These are phyloP conservation scores for Sarcophaga subvicina DNA, from an alignment of 2,888 invertebrate species.

Conservation along the genomic window DNA sequence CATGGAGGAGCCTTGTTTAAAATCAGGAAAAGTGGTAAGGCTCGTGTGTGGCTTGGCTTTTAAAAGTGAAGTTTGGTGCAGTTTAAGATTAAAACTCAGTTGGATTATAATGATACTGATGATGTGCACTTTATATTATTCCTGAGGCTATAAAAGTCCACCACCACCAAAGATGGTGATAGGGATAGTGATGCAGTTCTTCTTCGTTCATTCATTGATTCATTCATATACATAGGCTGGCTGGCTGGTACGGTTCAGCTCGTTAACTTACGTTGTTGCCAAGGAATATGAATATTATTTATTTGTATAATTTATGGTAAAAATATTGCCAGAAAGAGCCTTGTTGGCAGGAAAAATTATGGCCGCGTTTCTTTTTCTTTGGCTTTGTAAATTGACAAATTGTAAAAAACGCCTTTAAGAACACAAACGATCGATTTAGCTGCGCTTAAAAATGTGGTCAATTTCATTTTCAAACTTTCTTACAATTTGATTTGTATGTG, in stretches of 20 bases:
- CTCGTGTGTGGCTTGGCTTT: constrained; percentile 74
- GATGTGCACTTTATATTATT: constrained; percentile 39
- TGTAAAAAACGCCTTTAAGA: constrained; percentile 74
- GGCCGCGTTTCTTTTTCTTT: not conserved
- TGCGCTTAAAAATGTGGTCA: constrained; percentile 11
- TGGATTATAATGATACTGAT: constrained; percentile 31
- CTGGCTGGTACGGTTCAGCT: not conserved
- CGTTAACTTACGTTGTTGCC: no score
- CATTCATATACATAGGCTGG: not conserved
- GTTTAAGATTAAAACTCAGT: not conserved
- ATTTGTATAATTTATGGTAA: constrained; percentile 71
- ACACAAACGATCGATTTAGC: constrained; percentile 70
- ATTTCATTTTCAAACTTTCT: not conserved
- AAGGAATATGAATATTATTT: constrained; percentile 68
- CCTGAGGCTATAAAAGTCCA: constrained; percentile 53
- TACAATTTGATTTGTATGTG: constrained; percentile 5
- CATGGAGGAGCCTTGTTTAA: constrained; percentile 37
- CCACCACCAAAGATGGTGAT: not conserved
- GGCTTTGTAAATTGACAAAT: constrained; percentile 76
- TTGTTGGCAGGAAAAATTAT: constrained; percentile 20
- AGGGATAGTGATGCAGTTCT: not conserved
- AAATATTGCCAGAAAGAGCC: constrained; percentile 32
- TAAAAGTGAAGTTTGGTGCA: not conserved
- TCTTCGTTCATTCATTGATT: not conserved
- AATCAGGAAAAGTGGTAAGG: constrained; percentile 53